These are phyloP conservation scores for Eupithecia tripunctaria DNA, from an alignment of 2,888 invertebrate genomes.

Conservation along the genomic window DNA sequence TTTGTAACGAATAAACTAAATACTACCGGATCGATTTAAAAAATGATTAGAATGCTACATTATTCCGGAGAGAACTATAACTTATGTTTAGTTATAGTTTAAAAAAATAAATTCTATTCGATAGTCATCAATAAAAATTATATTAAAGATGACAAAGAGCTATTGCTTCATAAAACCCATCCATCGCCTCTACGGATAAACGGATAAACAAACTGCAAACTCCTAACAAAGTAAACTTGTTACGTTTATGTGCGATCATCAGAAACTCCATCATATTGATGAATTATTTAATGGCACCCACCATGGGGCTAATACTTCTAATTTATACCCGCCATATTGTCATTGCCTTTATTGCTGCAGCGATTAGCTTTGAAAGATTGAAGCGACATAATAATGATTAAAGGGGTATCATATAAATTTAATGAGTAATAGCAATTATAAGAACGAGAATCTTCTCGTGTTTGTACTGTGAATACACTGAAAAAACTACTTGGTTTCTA, in stretches of 20 bases:
- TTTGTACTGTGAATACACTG: too few species aligned
- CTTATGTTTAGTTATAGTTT: too few species aligned
- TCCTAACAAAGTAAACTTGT: constrained; percentile 51
- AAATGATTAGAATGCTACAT: too few species aligned
- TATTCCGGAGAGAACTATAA: too few species aligned
- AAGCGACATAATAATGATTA: neutral
- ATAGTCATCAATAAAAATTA: neutral
- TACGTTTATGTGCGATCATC: constrained; percentile 59
- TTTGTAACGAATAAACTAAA: too few species aligned
- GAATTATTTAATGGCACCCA: constrained; percentile 58
- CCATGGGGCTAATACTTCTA: constrained; percentile 46
- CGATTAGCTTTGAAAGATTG: constrained; percentile 29
- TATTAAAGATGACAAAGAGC: neutral
- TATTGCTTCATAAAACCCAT: neutral
- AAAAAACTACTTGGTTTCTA: too few species aligned
- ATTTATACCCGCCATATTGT: constrained; percentile 36
- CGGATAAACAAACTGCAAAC: constrained; percentile 24
- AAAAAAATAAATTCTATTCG: too few species aligned
- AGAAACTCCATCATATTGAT: constrained; percentile 60
- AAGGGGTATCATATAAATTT: neutral
- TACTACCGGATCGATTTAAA: too few species aligned
- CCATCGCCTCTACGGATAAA: constrained; percentile 10
- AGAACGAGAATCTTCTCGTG: neutral
- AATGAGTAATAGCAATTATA: neutral
- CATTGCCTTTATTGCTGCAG: constrained; percentile 30